Conservation (phyloP, 2,888 invertebrate species). For the Alviniconcha strummeri region DNA sequence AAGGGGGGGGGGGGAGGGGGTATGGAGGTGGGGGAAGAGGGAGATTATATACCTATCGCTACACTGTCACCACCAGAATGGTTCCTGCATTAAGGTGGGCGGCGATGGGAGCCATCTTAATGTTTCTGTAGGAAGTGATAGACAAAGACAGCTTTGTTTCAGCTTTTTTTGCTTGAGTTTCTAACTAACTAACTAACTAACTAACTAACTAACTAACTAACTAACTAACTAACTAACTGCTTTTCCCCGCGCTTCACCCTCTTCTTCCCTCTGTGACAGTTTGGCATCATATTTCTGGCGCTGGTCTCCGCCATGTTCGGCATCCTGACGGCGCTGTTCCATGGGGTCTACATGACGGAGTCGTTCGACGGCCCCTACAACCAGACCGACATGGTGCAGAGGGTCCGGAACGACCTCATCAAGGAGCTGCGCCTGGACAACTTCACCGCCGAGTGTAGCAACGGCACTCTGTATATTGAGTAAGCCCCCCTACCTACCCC, state of each 20-base stretch:
- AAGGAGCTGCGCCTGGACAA: slow-evolving; percentile 11
- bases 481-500: too few species aligned
- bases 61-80: too few species aligned
- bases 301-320: slow-evolving; percentile 45
- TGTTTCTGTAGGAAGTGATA: too few species aligned
- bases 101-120: too few species aligned
- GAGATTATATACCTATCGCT: too few species aligned
- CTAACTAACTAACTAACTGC: not conserved
- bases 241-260: not conserved
- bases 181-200: not conserved
- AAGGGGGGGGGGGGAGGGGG: too few species aligned
- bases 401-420: slow-evolving; percentile 1
- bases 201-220: not conserved
- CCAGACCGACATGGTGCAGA: slow-evolving; percentile 12
- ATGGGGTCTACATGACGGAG: slow-evolving; percentile 49
- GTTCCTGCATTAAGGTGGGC: too few species aligned
- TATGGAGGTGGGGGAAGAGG: too few species aligned
- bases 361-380: not conserved
- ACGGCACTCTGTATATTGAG: not conserved
- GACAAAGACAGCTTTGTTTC: too few species aligned
- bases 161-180: too few species aligned
- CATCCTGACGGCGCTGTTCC: slow-evolving; percentile 54
- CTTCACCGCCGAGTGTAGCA: not conserved
- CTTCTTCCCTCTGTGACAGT: not conserved
- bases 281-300: slow-evolving; percentile 30